Base-by-base conservation (phyloP, 2,888 invertebrate genomes). In the Dryomyza anilis region DNA sequence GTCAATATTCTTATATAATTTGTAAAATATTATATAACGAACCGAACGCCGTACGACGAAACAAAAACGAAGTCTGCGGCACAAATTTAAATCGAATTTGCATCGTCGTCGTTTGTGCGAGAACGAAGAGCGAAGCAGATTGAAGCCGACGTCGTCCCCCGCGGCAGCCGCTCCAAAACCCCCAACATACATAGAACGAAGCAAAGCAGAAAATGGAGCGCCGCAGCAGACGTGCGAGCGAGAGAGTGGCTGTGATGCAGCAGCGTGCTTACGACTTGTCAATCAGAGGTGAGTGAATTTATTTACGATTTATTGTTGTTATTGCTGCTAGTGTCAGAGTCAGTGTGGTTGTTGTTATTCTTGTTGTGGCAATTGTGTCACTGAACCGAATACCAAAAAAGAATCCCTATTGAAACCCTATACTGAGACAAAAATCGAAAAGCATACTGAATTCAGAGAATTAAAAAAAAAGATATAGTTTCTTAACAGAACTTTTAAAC, bases 231-330 rank as follows among this genome's bases (percentile, higher is more conserved):
- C 61, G 61, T 12, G 43, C 52, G n/a, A 61, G 61, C 29, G 43
- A 53, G 27, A 52, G 61, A 61, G 29, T 61, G 53, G 61, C 61
- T 8, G 43, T 48, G 19, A 19, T 61, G 43, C 39, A 61, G 19
- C 27, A 61, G 7, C 59, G 46, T 14, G 61, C 43, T 53, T 27
- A 61, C 43, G 61, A 61, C 53, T 61, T 61, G 52, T 61, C 61
- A 61, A 61, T 61, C 53, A 61, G 39, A 61, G 61, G 61, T 61
- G 53, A 61, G 61, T 61, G 23, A 61, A n/a, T 58, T 33, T 33
- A 33, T 33, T 33, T 7, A 7, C 12, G 33, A 33, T 33, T 33
- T 33, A 12, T 33, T 33, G 33, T 33, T 33, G 33, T 33, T 8
- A 33, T 33, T 33, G 12, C 14, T 52, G 52, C 19, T 27, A 6